phyloP scores from a whole-genome alignment of 2,888 invertebrate species.

The Platycnemis pennipes region DNA sequence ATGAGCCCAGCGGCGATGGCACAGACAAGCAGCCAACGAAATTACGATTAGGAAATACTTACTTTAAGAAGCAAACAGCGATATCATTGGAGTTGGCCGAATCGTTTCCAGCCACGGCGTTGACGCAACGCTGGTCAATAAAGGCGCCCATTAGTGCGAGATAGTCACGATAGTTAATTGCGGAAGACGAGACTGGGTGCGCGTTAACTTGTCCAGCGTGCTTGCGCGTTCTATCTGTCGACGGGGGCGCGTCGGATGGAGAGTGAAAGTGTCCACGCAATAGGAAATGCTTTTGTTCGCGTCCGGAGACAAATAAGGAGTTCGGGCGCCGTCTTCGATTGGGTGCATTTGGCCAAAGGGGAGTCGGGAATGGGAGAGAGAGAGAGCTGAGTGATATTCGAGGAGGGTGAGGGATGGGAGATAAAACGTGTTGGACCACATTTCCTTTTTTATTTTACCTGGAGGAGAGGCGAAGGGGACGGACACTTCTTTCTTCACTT shows the following conservation, averaged over 20 bases:
- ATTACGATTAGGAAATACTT: no score
- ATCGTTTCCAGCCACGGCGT: no score
- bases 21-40: no score
- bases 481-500: not conserved
- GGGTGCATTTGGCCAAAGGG: not conserved
- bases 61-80: no score
- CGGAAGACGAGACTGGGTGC: not conserved
- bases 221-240: not conserved
- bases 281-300: slow-evolving; percentile 19
- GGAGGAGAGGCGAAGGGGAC: not conserved
- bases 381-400: no score
- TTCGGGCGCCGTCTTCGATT: not conserved
- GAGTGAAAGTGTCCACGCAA: slow-evolving; percentile 4
- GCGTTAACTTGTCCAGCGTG: not conserved
- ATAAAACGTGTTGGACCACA: slow-evolving; percentile 14
- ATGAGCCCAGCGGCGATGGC: no score
- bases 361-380: no score
- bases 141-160: no score
- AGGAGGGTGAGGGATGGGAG: not conserved
- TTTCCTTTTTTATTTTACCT: not conserved
- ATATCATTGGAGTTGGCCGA: no score
- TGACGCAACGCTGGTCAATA: no score
- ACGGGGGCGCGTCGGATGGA: not conserved
- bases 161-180: no score
- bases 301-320: slow-evolving; percentile 24